Evolutionary conservation across 1,140 invertebrate genomes (phyloP), one percentile per base, ranked within the genome.

Genomic region (Zaprionus davidi): DNA sequence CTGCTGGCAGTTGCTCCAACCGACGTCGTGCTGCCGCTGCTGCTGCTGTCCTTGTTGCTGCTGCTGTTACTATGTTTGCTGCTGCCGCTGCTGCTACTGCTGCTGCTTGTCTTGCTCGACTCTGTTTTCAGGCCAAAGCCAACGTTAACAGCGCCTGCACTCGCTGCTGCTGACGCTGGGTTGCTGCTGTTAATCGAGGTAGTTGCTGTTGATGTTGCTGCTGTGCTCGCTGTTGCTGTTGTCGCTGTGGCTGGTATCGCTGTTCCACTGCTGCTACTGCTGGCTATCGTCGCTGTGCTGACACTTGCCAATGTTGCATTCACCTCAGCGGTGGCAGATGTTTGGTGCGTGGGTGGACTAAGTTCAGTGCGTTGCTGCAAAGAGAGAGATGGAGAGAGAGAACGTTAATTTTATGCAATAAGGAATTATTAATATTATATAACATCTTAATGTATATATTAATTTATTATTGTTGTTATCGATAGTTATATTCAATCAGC

Each of bases 291-390:
- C 36, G 85, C 78, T 55, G 64, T 87, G 59, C 77, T 24, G n/a
- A 65, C 67, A 41, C 55, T 79, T 20, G 75, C 51, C 34, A 85
- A 71, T 17, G 85, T 74, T 13, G 85, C 76, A 69, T 90, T 90
- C 51, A 90, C 85, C 49, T 90, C 85, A 4, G 85, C 85, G n/a
- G 85, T 90, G 53, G 81, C 85, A 46, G 85, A 90, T 68, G 86
- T 71, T 60, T 92, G 91, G 79, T 92, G 91, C 65, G 91, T 84
- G 55, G 91, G 91, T 36, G 91, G 91, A 77, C 91, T 92, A 31
- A 92, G 71, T 56, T 92, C 91, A 4, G 91, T 92, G 66, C 90
- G 91, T 92, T 92, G 91, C 91, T 92, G 77, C 24, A 87, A 77
- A 55, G 13, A 72, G 17, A 28, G 2, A 49, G 46, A 22, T 1